Base-by-base conservation (phyloP, 2,888 invertebrate species). In the Mellilla xanthometata region DNA sequence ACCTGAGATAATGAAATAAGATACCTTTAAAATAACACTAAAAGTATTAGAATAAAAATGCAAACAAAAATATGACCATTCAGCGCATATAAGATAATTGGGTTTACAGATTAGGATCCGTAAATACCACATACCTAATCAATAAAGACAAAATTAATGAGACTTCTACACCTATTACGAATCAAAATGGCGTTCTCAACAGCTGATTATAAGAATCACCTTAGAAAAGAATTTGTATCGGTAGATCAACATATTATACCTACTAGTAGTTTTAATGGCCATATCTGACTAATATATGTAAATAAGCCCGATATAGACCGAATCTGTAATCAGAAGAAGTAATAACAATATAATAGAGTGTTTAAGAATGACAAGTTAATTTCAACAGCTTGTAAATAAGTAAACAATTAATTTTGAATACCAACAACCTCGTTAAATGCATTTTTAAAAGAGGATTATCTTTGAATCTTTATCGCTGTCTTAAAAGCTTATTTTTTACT, bases 371-470 rank as follows among this genome's bases (percentile, higher is more conserved):
- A 46, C 36, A 46, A 27, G 26, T 36, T 27, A 40, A 47, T 40
- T 47, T 36, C 31, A 36, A 36, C 35, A 31, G 23, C 32, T 47
- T 19, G 27, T 36, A 35, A 19, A 29, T 30, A 39, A 34, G 13
- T 39, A 13, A 24, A 24, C 10, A 39, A 39, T 31, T 39, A 35
- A 32, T 35, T 12, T 46, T 46, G 30, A 46, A 46, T 46, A 39
- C 30, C 39, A 39, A 39, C 30, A 30, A 31, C 39, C 30, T 36
- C 46, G 27, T 40, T 26, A 40, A 40, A 34, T 33, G 12, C 9
- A 2, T 30, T 32, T 26, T 45, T 34, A 29, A 33, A 9, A 27
- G 23, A 13, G 15, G 22, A 38, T 38, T 38, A 38, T 38, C 28
- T 27, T 22, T 13, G 9, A 13, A 30, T 38, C 44, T 32, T 33